Base-by-base conservation (phyloP, 2,888 invertebrate genomes). In the Drosophila atroscutellata region DNA sequence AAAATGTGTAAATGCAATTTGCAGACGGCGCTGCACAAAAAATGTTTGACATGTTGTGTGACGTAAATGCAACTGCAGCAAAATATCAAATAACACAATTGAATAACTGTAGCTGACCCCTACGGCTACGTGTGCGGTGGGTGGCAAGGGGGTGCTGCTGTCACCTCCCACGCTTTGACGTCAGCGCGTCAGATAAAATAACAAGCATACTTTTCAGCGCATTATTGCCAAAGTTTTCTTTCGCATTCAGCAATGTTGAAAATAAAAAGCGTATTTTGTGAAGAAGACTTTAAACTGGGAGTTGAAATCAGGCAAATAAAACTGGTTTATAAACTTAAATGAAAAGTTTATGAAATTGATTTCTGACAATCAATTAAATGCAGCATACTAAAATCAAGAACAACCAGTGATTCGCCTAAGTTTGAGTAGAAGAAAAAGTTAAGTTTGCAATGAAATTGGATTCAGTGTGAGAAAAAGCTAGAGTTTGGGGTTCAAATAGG, bases 1-100 rank as follows among this genome's bases (percentile, higher is more conserved):
- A 56, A 76, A 77, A 63, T 75, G 87, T 83, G 83, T 67, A 85
- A 85, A 87, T 87, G 83, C 83, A 87, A 83, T 86, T 85, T 85
- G 77, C 50, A 66, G 67, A 70, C 70, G 15, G 36, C 34, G 11
- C 32, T 36, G 26, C 61, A 28, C 58, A 75, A 61, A 75, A 45
- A 45, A 24, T 63, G 60, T 70, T 75, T 75, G 76, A 77, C 77
- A 77, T 51, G 61, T 73, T 77, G 77, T 73, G 39, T 73, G 76
- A 77, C 77, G 76, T 64, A 69, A 77, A 77, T 77, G 73, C 77
- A 77, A 77, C 73, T 77, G 51, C 59, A 59, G 70, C 52, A 74
- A 77, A 77, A 66, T 77, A 77, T 77, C 77, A 70, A 74, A 77
- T 77, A 70, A 74, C 77, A 39, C 52, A 70, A 77, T 77, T 77